Evolutionary conservation across 2,797 vertebrate species (phyloP).

Genomic region (Taenioides sp.): DNA sequence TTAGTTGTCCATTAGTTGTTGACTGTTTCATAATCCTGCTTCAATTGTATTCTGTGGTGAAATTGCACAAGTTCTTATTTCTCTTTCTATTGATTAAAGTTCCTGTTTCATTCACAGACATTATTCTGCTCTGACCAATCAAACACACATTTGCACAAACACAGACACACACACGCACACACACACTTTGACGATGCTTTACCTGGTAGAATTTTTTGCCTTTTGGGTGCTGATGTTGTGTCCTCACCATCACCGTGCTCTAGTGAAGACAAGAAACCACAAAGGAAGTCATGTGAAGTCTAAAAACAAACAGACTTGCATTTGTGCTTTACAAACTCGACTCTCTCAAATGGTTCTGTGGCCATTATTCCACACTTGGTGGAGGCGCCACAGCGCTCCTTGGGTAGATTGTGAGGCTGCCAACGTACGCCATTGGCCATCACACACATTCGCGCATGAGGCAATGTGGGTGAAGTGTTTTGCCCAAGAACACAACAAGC

Average conservation of each 20-base stretch:
- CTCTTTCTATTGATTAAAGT: not conserved
- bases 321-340: not conserved
- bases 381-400: too few relatives aligned
- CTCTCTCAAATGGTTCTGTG: too few relatives aligned
- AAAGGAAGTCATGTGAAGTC: not conserved
- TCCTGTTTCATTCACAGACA: not conserved
- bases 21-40: not conserved
- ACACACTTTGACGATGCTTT: not conserved
- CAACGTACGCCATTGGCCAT: too few relatives aligned
- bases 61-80: not conserved
- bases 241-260: slow-evolving; percentile 1
- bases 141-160: slow-evolving; percentile 17
- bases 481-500: too few relatives aligned
- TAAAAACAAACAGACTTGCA: not conserved
- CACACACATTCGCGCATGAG: too few relatives aligned
- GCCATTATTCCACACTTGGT: too few relatives aligned
- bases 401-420: too few relatives aligned
- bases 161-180: not conserved
- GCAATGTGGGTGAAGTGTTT: too few relatives aligned
- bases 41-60: not conserved
- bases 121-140: not conserved
- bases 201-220: slow-evolving; percentile 29
- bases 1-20: too few relatives aligned
- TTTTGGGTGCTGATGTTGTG: slow-evolving; percentile 37
- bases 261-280: slow-evolving; percentile 14